A percentile compares a stretch with the other conserved stretches of the same genome.
phyloP scores from a whole-genome alignment of 2,888 invertebrate genomes.

The Baccha elongata region DNA sequence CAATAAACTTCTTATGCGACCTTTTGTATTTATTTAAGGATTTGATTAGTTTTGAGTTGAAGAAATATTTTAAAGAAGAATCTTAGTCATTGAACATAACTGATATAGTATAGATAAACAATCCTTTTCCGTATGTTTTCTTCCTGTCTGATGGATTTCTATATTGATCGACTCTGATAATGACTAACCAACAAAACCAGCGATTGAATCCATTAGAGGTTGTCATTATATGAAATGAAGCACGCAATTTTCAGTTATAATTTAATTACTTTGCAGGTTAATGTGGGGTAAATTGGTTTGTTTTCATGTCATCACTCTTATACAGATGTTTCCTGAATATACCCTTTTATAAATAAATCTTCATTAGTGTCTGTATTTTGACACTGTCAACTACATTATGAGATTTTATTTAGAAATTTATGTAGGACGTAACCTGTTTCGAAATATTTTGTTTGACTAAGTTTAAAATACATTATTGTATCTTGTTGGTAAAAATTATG shows the following conservation, averaged over 20 bases:
- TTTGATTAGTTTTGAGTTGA: conserved; percentile 10
- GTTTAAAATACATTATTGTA: too few species aligned
- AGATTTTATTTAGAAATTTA: background rate
- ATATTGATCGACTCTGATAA: conserved; percentile 1
- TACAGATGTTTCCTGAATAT: conserved; percentile 1
- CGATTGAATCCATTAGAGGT: conserved; percentile 26
- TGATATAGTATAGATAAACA: background rate
- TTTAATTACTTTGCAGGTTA: conserved; percentile 46
- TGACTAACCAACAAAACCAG: conserved; percentile 16
- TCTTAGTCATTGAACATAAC: too few species aligned
- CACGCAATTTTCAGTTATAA: conserved; percentile 52
- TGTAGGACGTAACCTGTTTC: background rate
- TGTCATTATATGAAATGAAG: conserved; percentile 18
- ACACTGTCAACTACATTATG: background rate
- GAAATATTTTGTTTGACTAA: background rate
- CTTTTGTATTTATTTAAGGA: background rate
- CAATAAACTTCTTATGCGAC: background rate
- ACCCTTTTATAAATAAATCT: conserved; percentile 10
- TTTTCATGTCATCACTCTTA: conserved; percentile 19
- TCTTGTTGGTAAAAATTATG: background rate
- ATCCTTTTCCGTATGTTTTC: background rate
- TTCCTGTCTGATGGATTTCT: background rate
- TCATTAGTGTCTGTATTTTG: conserved; percentile 24
- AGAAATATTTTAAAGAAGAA: too few species aligned
- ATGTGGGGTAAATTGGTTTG: conserved; percentile 44